A percentile compares a stretch with the other conserved stretches of the same genome.
phyloP scores from a whole-genome alignment of 2,888 invertebrate species.

The Apotomis turbidana region DNA sequence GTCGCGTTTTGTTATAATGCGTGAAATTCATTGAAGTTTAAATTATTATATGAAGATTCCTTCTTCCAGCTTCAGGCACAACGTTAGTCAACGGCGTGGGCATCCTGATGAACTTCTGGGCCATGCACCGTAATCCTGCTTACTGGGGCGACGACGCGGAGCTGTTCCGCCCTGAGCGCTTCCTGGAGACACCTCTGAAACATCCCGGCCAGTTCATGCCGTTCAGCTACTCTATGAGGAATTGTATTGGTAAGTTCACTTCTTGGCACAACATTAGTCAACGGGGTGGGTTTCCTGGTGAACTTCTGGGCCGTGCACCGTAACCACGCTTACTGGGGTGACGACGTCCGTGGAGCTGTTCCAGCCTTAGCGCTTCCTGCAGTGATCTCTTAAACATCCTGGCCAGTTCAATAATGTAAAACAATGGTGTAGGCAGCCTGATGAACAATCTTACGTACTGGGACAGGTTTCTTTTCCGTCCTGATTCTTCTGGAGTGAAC shows the following conservation, averaged over 20 bases:
- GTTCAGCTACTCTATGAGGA: slow-evolving; percentile 41
- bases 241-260: slow-evolving; percentile 38
- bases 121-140: slow-evolving; percentile 37
- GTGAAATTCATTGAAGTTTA: too few species aligned
- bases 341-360: too few species aligned
- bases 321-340: slow-evolving; percentile 41
- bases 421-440: too few species aligned
- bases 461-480: too few species aligned
- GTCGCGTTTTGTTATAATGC: too few species aligned
- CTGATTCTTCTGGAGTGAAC: too few species aligned
- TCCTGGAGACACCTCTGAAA: slow-evolving; percentile 29
- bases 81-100: slow-evolving; percentile 37
- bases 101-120: slow-evolving; percentile 31
- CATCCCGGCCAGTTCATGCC: slow-evolving; percentile 41
- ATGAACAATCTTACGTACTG: too few species aligned
- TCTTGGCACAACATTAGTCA: slow-evolving; percentile 10
- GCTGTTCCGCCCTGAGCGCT: slow-evolving; percentile 42
- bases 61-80: slow-evolving; percentile 34
- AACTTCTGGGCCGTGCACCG: slow-evolving; percentile 39
- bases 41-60: too few species aligned
- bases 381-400: slow-evolving; percentile 31
- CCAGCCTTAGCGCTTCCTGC: too few species aligned
- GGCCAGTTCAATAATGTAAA: slow-evolving; percentile 10
- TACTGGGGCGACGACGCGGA: slow-evolving; percentile 43
- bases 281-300: slow-evolving; percentile 18